Evolutionary conservation across 2,113 vertebrate genomes (phyloP).

Genomic region (Dryoscopus gambensis): DNA sequence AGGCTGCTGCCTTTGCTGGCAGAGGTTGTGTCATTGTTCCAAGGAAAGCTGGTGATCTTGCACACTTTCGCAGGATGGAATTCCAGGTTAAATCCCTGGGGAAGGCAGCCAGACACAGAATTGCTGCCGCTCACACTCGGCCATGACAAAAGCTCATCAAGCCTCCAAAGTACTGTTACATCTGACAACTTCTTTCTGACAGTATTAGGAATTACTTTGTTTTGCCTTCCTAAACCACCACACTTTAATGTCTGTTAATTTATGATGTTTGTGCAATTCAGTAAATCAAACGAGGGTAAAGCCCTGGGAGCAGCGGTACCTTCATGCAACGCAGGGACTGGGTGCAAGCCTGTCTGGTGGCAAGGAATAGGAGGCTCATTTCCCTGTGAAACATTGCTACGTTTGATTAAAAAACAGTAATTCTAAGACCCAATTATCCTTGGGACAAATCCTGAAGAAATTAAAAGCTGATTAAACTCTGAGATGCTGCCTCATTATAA

Average conservation of each 20-base stretch:
- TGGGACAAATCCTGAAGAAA: neutral
- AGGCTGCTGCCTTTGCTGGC: slow-evolving; percentile 31
- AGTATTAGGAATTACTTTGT: neutral
- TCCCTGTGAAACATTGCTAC: neutral
- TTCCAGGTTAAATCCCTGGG: slow-evolving; percentile 1
- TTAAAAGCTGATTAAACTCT: neutral
- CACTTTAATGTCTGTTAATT: neutral
- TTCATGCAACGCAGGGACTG: neutral
- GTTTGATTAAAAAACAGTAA: neutral
- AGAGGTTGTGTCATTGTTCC: neutral
- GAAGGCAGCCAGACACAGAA: neutral
- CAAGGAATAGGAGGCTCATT: neutral
- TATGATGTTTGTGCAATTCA: neutral
- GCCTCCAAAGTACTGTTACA: neutral
- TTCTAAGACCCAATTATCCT: neutral
- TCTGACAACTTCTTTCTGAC: neutral
- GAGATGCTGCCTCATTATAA: neutral
- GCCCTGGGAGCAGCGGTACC: neutral
- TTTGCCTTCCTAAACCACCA: neutral
- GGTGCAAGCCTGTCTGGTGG: neutral
- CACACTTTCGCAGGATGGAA: neutral
- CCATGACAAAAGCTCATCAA: neutral
- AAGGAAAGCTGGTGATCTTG: neutral
- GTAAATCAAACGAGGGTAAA: neutral
- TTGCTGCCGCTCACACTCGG: neutral